Base-by-base conservation (phyloP, 2,113 vertebrate species). In the Acrocephalus kingi region DNA sequence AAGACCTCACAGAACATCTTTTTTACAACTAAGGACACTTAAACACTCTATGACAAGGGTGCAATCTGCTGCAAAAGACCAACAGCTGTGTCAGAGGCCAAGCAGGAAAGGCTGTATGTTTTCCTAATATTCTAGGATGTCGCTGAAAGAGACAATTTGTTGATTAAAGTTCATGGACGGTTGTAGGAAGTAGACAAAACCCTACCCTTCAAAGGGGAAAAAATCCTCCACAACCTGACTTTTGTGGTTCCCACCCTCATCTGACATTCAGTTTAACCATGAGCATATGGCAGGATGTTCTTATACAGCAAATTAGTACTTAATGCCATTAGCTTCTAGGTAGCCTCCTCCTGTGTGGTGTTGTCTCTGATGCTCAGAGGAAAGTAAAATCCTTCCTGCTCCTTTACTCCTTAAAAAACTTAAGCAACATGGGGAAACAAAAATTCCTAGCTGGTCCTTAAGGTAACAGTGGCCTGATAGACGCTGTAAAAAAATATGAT, bases 401-500 rank as follows among this genome's bases (percentile, higher is more conserved):
- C 7, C 14, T 61, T 63, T 80, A 30, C 6, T 7, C 21, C 13
- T 15, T 71, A 19, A 31, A 55, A 79, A 66, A 13, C 25, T 10
- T 39, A 59, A 45, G 22, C 9, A 63, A 9, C 1, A 3, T 0
- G 0, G 11, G 23, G 46, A 80, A 88, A 66, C 13, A 80, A 41
- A 68, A 58, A 24, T 13, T 89, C n/a, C 43, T 66, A 17, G 1
- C 28, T 84, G 22, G 5, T 73, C 2, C 16, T 85, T 27, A 37
- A 51, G 14, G 37, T 21, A 11, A 24, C 2, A n/a, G 16, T 20
- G 25, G 41, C 12, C 14, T 28, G 35, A 49, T 2, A 55, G 30
- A 58, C 10, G 11, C 6, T 3, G 17, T 28, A 21, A 62, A 64
- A 79, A 76, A 56, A 13, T 0, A 2, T 3, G 3, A 11, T n/a